phyloP scores from a whole-genome alignment of 2,113 vertebrate genomes.

The Fukomys damarensis region DNA sequence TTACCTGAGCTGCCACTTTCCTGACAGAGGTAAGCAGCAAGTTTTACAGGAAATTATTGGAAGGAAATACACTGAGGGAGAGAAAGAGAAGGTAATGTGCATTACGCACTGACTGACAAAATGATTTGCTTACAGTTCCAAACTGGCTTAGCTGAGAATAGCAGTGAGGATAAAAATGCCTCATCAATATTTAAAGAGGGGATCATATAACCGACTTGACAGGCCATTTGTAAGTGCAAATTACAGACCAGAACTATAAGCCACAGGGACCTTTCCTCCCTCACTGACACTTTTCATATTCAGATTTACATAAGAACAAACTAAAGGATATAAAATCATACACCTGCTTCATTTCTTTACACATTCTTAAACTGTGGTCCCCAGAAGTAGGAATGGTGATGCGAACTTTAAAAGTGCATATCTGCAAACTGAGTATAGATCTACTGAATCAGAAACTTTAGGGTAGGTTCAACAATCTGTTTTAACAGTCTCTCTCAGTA shows the following conservation, averaged over 20 bases:
- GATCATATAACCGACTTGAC: conserved; percentile 63
- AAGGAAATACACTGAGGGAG: conserved; percentile 44
- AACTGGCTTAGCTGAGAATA: conserved; percentile 10
- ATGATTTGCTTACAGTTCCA: conserved; percentile 74
- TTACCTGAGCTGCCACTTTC: conserved; percentile 68
- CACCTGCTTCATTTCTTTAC: neutral
- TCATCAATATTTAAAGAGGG: conserved; percentile 67
- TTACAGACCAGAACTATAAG: neutral
- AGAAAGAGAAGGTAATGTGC: conserved; percentile 1
- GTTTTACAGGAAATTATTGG: conserved; percentile 62
- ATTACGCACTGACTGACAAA: conserved; percentile 45
- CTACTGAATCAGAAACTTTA: neutral
- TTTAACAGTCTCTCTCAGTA: neutral
- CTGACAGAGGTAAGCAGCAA: conserved; percentile 61
- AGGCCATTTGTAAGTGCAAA: conserved; percentile 64
- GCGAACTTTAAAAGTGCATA: neutral
- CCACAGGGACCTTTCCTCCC: neutral
- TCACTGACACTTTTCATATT: conserved; percentile 41
- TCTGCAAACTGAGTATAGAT: neutral
- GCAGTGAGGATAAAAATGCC: neutral
- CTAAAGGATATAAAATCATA: neutral
- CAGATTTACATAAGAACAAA: conserved; percentile 43
- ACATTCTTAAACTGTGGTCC: neutral
- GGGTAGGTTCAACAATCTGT: neutral
- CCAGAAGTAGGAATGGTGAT: neutral